Evolutionary conservation across 2,797 vertebrate genomes (phyloP), one percentile per base, ranked within the genome.

Genomic region (Chelon labrosus): DNA sequence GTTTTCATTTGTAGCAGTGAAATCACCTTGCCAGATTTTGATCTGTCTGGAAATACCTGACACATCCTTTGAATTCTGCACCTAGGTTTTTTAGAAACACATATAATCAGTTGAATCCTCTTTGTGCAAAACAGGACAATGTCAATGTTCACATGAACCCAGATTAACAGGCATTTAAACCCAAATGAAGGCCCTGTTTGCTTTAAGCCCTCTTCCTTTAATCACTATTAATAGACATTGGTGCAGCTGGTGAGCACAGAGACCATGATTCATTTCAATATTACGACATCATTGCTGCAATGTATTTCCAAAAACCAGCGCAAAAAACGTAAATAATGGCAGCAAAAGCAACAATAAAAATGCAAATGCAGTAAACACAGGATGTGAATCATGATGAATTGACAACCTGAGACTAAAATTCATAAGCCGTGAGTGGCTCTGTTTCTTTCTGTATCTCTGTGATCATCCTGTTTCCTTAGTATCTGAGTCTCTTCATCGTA

Each of bases 131-230:
- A 68, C 22, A 62, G 57, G 19, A 83, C 81, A 81, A 85, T 61
- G 75, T 73, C 85, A 85, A 90, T 88, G 77, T 85, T 80, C 57
- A 82, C 50, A 56, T 55, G 65, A 68, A 52, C 52, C 50, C 70
- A 80, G 84, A 90, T 90, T 88, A 90, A 75, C 58, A 47, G 65
- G 47, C 74, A 87, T 87, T 82, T 82, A 85, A 79, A 80, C 61
- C 22, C 55, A 85, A 86, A 83, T 84, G 73, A 84, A 68, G 69
- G 58, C 56, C 66, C 31, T 68, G 78, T 83, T 83, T 86, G 52
- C 86, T 87, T 79, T 70, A 69, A 88, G 63, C 55, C 27, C 22
- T 46, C 51, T 69, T 82, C 65, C 63, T 77, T 78, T 72, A 85
- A 82, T 73, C 72, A 69, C 72, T 80, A 89, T 88, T 68, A 82